phyloP scores from a whole-genome alignment of 1,140 invertebrate species.

The Temnothorax longispinosus region DNA sequence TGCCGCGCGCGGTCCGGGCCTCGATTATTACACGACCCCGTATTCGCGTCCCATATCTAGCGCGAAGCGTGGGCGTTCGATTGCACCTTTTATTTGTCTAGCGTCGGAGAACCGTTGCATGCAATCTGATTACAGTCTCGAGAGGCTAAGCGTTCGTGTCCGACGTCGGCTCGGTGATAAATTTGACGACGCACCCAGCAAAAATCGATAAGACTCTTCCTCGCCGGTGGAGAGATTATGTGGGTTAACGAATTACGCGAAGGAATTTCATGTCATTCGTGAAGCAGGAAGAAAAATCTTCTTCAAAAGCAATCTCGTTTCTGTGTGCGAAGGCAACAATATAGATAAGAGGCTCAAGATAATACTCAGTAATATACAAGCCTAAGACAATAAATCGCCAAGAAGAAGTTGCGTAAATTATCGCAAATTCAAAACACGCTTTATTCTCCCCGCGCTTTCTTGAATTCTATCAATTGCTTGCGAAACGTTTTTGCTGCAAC shows the following conservation, averaged over 20 bases:
- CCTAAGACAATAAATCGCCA: background rate
- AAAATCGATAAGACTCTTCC: slow-evolving; percentile 9
- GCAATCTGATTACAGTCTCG: background rate
- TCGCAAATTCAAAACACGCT: slow-evolving; percentile 18
- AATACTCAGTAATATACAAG: background rate
- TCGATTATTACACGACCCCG: slow-evolving; percentile 26
- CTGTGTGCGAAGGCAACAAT: background rate
- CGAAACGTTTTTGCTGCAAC: background rate
- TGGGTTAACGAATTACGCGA: background rate
- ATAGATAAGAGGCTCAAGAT: background rate
- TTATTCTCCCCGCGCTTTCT: background rate
- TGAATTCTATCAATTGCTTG: slow-evolving; percentile 21
- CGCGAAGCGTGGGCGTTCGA: slow-evolving; percentile 35
- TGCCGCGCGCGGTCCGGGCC: background rate
- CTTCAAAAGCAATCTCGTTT: background rate
- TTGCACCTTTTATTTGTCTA: slow-evolving; percentile 41
- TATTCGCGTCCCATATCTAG: slow-evolving; percentile 32
- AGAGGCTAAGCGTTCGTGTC: no score
- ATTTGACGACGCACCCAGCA: background rate
- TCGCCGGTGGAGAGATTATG: background rate
- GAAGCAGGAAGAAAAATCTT: background rate
- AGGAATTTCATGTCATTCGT: background rate
- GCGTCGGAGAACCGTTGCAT: background rate
- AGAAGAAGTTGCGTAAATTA: slow-evolving; percentile 6
- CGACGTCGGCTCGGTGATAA: background rate